These are phyloP conservation scores for Apis dorsata DNA, from an alignment of 1,140 invertebrate species.

Conservation along the genomic window DNA sequence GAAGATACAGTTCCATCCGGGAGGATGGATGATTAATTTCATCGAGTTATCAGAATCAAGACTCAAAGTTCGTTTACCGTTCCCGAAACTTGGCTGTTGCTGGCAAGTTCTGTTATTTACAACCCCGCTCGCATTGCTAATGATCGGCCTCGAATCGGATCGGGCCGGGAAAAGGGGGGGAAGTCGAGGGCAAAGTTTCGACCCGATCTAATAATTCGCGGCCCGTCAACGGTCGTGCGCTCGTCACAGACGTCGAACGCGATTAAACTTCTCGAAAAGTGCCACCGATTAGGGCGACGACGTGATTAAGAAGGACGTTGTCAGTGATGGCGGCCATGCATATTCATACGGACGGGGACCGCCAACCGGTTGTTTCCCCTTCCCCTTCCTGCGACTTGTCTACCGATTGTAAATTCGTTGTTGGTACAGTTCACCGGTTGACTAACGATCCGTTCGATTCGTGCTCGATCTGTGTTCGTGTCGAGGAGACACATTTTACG, in stretches of 20 bases:
- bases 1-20: no score
- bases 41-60: neutral
- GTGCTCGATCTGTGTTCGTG: conserved; percentile 22
- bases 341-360: conserved; percentile 20
- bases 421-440: conserved; percentile 58
- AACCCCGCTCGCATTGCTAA: neutral
- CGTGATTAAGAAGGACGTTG: neutral
- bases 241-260: conserved; percentile 1
- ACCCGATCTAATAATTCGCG: neutral
- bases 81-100: neutral
- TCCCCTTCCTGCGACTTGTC: conserved; percentile 30
- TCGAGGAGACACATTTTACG: conserved; percentile 42
- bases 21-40: no score
- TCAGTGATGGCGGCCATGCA: neutral
- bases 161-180: neutral
- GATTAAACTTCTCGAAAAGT: conserved; percentile 31
- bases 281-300: neutral
- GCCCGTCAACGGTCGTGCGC: no score
- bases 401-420: conserved; percentile 48
- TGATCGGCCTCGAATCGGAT: neutral
- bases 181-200: neutral
- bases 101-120: neutral
- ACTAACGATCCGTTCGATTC: conserved; percentile 53
- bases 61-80: neutral
- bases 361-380: neutral